Conservation (phyloP, 2,797 vertebrate species). For the Huso huso region DNA sequence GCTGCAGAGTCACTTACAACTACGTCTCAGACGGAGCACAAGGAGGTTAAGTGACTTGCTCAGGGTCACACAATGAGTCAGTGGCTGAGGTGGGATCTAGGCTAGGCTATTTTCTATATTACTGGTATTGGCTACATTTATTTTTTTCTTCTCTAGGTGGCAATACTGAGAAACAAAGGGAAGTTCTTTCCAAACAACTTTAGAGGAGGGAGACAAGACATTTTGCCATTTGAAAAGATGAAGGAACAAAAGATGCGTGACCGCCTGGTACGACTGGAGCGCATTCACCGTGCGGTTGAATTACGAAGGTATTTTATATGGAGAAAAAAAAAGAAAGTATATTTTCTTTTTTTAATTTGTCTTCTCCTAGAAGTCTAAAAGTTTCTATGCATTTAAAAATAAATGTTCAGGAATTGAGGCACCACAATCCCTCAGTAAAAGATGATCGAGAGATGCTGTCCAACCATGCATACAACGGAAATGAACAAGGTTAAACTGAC, state of each 20-base stretch:
- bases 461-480: too few species aligned
- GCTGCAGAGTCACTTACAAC: too few species aligned
- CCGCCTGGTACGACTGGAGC: slow-evolving; percentile 79
- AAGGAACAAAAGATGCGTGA: slow-evolving; percentile 88
- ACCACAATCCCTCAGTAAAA: too few species aligned
- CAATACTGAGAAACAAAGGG: slow-evolving; percentile 72
- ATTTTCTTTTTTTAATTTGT: slow-evolving; percentile 14
- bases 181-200: slow-evolving; percentile 67
- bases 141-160: slow-evolving; percentile 49
- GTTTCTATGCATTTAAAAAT: neutral
- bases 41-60: too few species aligned
- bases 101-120: too few species aligned
- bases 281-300: slow-evolving; percentile 78
- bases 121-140: neutral
- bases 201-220: slow-evolving; percentile 69
- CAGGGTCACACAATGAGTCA: too few species aligned
- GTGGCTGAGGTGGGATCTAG: too few species aligned
- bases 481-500: too few species aligned
- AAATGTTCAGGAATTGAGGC: too few species aligned
- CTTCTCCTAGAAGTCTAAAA: slow-evolving; percentile 24
- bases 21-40: too few species aligned
- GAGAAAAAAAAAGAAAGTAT: slow-evolving; percentile 15
- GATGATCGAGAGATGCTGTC: too few species aligned
- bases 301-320: slow-evolving; percentile 70
- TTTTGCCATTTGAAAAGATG: slow-evolving; percentile 94